Base-by-base conservation (phyloP, 2,888 invertebrate species). In the Caenorhabditis sp. region DNA sequence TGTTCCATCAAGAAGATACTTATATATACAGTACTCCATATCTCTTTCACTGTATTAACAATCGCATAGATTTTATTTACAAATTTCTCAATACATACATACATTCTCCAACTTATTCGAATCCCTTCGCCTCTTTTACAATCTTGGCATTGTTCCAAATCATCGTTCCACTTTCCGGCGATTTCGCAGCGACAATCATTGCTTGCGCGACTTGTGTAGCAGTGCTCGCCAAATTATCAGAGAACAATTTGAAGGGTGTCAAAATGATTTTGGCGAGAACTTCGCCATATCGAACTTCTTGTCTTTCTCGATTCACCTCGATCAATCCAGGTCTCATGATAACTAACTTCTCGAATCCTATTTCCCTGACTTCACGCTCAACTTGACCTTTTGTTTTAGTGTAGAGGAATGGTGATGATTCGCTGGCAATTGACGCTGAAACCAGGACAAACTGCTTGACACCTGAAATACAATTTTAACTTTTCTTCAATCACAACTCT, bases 381-480 rank as follows among this genome's bases (percentile, higher is more conserved):
- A 74, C 75, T 59, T 80, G 69, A 60, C 82, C 82, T 88, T 91
- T 91, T 7, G 88, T 89, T 80, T 88, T 88, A 1, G 87, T 82
- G 78, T 90, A 91, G 1, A 90, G 83, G 54, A 90, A 87, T 36
- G 66, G 85, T 56, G 89, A 88, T 67, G 89, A 88, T 61, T 88
- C 89, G 72, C 90, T 88, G 2, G 90, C 89, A 20, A 89, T 90
- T 31, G 84, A 83, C 1, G 90, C 88, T 0, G 90, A 89, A 21
- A 90, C 88, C 14, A 90, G 75, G 61, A 88, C 87, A 77, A 90
- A 89, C 68, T 90, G 89, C 67, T 88, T 86, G 70, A 89, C 88
- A 3, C 90, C 90, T 78, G 65, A 20, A 70, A 63, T 23, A 54
- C 1, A 3, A 14, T n/a, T 49, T 27, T 8, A 53, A 21, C 57